Evolutionary conservation across 2,797 vertebrate species (phyloP), one percentile per base, ranked within the genome.

Genomic region (Cuculus canorus): DNA sequence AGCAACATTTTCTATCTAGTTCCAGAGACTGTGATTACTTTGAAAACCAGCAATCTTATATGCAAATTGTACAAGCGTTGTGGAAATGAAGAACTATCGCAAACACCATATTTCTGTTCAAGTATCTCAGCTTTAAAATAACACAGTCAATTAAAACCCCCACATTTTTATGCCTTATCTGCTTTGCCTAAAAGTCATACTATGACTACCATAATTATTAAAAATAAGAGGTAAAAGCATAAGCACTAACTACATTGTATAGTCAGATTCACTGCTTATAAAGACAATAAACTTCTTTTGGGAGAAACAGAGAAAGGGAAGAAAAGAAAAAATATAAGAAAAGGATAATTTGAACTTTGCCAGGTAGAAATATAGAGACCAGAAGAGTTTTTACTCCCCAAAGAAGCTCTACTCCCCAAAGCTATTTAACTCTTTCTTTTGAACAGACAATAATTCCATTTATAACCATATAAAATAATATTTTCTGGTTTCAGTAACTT

Each of bases 381-480:
- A 90, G 56, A 84, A 69, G 33, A 83, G 66, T 70, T 79, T 79
- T 35, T 39, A 39, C 39, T 39, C 39, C 39, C 39, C 39, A 39
- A 89, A 54, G 27, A 65, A 86, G 53, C 8, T 77, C 25, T 50
- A 78, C 8, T 54, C 41, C 65, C 12, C 47, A 35, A 64, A 82
- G 32, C 21, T 71, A 75, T 61, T 92, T 92, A 84, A 66, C 56
- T 39, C 18, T 81, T 81, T 79, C 59, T 89, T 95, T 87, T 82
- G 52, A 85, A 47, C 59, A 75, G 28, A 47, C 30, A 65, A 11
- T 19, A 81, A 83, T 35, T 93, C 53, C 16, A 78, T 61, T 75
- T 69, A 64, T 48, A 96, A 69, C 22, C 4, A 3, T 33, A 89
- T 73, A 65, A 88, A 90, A 48, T 77, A 79, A 33, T 54, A 84